These are phyloP conservation scores for Ceyx erithaca DNA, from an alignment of 2,797 vertebrate species.

Conservation along the genomic window DNA sequence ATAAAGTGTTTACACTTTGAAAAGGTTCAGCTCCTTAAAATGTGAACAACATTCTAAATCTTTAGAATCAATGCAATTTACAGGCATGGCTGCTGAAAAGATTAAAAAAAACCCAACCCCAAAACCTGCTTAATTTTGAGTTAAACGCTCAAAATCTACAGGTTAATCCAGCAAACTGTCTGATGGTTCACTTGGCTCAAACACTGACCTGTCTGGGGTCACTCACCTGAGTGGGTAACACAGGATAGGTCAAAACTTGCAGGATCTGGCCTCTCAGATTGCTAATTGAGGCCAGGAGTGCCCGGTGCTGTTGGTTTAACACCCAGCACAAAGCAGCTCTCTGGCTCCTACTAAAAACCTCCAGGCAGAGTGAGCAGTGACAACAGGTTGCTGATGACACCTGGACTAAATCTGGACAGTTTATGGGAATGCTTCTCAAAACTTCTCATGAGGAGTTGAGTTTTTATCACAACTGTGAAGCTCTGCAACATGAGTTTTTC, in stretches of 20 bases:
- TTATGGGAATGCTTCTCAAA: background rate
- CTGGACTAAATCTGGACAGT: background rate
- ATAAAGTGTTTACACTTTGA: background rate
- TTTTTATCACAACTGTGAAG: background rate
- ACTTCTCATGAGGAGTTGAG: accelerated
- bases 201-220: background rate
- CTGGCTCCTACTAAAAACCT: background rate
- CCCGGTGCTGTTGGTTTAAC: background rate
- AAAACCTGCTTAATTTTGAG: background rate
- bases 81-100: accelerated
- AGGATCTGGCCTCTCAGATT: background rate
- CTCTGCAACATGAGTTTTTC: background rate
- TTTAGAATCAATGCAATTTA: background rate
- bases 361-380: background rate
- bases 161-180: background rate
- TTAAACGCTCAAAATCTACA: background rate
- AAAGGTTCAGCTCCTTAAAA: background rate
- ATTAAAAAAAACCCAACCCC: no score
- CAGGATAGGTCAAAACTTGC: background rate
- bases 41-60: background rate
- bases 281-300: background rate
- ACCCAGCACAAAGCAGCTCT: background rate
- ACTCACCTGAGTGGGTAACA: background rate
- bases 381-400: constrained; percentile 33
- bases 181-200: background rate